Conservation (phyloP, 2,888 invertebrate genomes). For the Brachyptera risi region DNA sequence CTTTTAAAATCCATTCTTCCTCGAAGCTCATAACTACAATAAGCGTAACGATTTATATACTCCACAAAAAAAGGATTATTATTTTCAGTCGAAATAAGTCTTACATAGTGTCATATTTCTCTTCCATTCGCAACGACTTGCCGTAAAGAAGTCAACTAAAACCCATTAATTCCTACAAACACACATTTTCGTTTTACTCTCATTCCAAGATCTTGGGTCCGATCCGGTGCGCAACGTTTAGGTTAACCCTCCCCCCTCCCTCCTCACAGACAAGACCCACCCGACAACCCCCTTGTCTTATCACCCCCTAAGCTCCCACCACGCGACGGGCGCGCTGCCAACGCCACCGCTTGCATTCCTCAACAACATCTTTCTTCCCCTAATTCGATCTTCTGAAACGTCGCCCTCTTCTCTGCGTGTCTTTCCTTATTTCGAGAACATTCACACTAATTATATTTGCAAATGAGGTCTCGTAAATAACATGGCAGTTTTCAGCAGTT, state of each 20-base stretch:
- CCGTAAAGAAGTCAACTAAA: too few relatives aligned
- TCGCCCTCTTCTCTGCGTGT: neutral
- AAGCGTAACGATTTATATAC: too few relatives aligned
- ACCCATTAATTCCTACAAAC: too few relatives aligned
- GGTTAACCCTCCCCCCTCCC: neutral
- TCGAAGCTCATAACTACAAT: too few relatives aligned
- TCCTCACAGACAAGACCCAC: neutral
- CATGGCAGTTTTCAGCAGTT: neutral
- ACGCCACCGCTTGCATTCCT: neutral
- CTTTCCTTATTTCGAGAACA: constrained; percentile 21
- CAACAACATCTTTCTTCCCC: constrained; percentile 7
- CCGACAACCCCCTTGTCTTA: neutral
- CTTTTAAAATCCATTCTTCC: too few relatives aligned
- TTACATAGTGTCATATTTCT: too few relatives aligned
- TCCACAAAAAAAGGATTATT: too few relatives aligned
- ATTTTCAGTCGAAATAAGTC: too few relatives aligned
- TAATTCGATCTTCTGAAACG: constrained; percentile 16
- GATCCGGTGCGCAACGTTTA: too few relatives aligned
- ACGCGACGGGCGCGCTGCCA: neutral
- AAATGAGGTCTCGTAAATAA: constrained; percentile 27
- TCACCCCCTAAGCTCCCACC: neutral
- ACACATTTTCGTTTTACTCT: too few relatives aligned
- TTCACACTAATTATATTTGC: constrained; percentile 29
- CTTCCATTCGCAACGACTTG: too few relatives aligned
- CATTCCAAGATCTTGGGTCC: too few relatives aligned